A percentile compares a stretch with the other conserved stretches of the same genome.
Evolutionary conservation across 1,140 invertebrate genomes (phyloP).

Genomic region (Spodoptera litura): DNA sequence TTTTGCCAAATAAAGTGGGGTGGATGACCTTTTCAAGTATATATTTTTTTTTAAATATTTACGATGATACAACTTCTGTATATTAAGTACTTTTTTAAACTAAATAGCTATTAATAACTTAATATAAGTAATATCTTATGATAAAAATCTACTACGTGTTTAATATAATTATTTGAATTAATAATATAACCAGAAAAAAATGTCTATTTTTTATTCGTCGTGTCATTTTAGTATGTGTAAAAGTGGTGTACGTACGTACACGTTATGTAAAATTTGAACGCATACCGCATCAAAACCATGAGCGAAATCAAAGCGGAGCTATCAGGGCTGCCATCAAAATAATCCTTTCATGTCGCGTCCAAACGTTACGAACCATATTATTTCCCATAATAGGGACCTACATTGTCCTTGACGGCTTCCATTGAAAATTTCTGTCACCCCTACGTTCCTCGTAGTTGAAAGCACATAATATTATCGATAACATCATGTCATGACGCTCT

Average conservation of each 20-base stretch:
- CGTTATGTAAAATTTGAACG: background rate
- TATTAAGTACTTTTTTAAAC: too few relatives aligned
- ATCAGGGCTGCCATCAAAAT: constrained; percentile 42
- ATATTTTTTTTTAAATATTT: too few relatives aligned
- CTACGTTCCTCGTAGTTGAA: constrained; percentile 50
- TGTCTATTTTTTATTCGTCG: too few relatives aligned
- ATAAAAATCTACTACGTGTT: too few relatives aligned
- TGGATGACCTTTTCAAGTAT: too few relatives aligned
- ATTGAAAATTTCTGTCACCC: constrained; percentile 49
- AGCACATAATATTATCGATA: constrained; percentile 69
- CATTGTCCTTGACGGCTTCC: constrained; percentile 49
- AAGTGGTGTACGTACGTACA: too few relatives aligned
- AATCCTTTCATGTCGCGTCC: constrained; percentile 37
- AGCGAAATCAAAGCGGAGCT: constrained; percentile 42
- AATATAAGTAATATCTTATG: too few relatives aligned
- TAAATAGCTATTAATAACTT: too few relatives aligned
- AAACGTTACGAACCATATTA: constrained; percentile 44
- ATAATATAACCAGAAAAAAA: too few relatives aligned
- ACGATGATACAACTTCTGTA: too few relatives aligned
- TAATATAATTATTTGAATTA: too few relatives aligned
- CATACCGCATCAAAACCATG: constrained; percentile 9
- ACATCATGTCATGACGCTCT: constrained; percentile 61
- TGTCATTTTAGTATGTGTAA: background rate
- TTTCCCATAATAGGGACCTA: constrained; percentile 33
- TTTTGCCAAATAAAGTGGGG: too few relatives aligned